Base-by-base conservation (phyloP, 2,888 invertebrate genomes). In the Leptinotarsa rubiginosa region DNA sequence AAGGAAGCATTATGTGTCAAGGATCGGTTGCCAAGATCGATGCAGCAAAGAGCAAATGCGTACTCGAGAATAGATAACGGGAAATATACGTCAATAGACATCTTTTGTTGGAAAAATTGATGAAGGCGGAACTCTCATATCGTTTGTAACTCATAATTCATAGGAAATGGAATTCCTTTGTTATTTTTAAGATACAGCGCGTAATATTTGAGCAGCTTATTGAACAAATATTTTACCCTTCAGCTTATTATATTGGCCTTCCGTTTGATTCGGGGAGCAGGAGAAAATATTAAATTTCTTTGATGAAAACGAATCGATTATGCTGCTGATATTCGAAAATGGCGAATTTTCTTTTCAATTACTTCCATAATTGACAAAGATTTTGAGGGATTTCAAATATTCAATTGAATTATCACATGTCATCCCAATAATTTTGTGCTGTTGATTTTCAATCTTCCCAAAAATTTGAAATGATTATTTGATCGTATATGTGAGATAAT, bases 1-100 rank as follows among this genome's bases (percentile, higher is more conserved):
- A 71, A 65, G 83, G 75, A 76, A 77, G 78, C 75, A 84, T 83
- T 84, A 84, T 84, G 82, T 81, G 84, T 85, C 81, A 84, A 82
- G 78, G 80, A 81, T 81, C 77, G 77, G 80, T 80, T 84, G 84
- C 84, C 84, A 85, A 84, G 80, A 82, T 77, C 81, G 80, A 82
- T 82, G 81, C 31, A 81, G 83, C 81, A 82, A 81, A 83, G 82
- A 82, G 81, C 79, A 81, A 82, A 79, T 80, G 80, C 78, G 80
- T 78, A 78, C 75, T 77, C 76, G 80, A 64, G 73, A 75, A 77
- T 77, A 72, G 77, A 84, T 83, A 81, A 81, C 78, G 80, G 81
- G 76, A 79, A 82, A 79, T 80, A 76, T 79, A 79, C 75, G 79
- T 77, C 80, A 78, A 80, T 80, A 77, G 78, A 74, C 77, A 79